phyloP scores from a whole-genome alignment of 1,140 invertebrate genomes.

The Drosophila burlai region DNA sequence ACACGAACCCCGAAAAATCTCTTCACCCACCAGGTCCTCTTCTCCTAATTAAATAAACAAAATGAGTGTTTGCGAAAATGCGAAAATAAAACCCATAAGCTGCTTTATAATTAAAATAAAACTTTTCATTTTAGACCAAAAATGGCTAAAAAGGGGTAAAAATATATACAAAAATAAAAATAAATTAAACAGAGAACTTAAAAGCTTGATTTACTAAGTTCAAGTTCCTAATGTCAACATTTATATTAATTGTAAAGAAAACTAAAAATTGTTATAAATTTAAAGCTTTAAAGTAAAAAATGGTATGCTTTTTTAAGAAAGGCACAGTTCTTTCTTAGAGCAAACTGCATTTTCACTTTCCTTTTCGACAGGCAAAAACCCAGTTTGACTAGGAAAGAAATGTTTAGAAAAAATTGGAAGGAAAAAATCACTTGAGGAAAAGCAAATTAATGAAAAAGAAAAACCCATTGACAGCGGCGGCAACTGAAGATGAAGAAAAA shows the following conservation, averaged over 20 bases:
- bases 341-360: conserved; percentile 23
- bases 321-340: neutral
- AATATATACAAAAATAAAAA: neutral
- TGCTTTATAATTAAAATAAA: conserved; percentile 33
- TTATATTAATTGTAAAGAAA: too few species aligned
- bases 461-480: conserved; percentile 38
- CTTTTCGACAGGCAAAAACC: conserved; percentile 28
- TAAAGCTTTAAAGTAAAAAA: too few species aligned
- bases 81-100: conserved; percentile 17
- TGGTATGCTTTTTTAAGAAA: neutral
- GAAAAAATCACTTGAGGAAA: conserved; percentile 49
- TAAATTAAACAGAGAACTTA: neutral
- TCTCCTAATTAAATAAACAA: conserved; percentile 54
- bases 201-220: neutral
- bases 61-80: conserved; percentile 40
- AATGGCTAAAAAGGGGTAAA: neutral
- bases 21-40: conserved; percentile 26
- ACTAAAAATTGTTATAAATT: too few species aligned
- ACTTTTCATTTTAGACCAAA: conserved; percentile 28
- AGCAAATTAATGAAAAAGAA: conserved; percentile 43
- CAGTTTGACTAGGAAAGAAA: conserved; percentile 7
- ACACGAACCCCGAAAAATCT: conserved; percentile 23
- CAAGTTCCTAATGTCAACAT: too few species aligned
- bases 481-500: conserved; percentile 7
- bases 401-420: conserved; percentile 10